Base-by-base conservation (phyloP, 2,888 invertebrate species). In the Euplexia lucipara region DNA sequence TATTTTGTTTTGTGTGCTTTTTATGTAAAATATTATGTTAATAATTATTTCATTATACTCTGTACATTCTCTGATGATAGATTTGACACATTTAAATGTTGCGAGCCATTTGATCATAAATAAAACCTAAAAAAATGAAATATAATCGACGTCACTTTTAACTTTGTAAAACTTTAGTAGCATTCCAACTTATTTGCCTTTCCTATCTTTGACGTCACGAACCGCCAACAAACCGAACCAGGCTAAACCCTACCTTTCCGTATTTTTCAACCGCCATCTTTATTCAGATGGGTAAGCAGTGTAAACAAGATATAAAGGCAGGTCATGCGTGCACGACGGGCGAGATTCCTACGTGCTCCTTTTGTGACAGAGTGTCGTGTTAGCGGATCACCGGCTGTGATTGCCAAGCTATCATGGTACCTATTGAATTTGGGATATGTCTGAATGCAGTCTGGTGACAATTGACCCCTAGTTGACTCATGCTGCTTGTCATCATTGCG, bases 271-370 rank as follows among this genome's bases (percentile, higher is more conserved):
- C 45, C 57, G 34, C 53, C 59, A 72, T 75, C 62, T 75, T 79
- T 82, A 78, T 80, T 75, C 68, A 61, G 61, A 54, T 71, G 62
- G 57, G 61, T 76, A 61, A 74, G 75, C 70, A 72, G 56, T 70
- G 76, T 76, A 75, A 82, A 81, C 80, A 81, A 68, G 74, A 78
- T 77, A 73, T 58, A 60, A 78, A 70, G 66, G 66, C 66, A 64
- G 75, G 76, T 81, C 85, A 82, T 78, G 82, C 78, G 77, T 80
- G 78, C 53, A 56, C 70, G 37, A 48, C 16, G 77, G 77, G 70
- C 70, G 76, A 80, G 79, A 83, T 83, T 78, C 70, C 68, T 76
- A 81, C 82, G 82, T 85, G 87, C 79, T 77, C 63, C 76, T 68
- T 81, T 81, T 83, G 77, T 83, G 60, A 51, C 49, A 62, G 49